phyloP scores from a whole-genome alignment of 2,797 vertebrate genomes.

The Pitangus sulphuratus region DNA sequence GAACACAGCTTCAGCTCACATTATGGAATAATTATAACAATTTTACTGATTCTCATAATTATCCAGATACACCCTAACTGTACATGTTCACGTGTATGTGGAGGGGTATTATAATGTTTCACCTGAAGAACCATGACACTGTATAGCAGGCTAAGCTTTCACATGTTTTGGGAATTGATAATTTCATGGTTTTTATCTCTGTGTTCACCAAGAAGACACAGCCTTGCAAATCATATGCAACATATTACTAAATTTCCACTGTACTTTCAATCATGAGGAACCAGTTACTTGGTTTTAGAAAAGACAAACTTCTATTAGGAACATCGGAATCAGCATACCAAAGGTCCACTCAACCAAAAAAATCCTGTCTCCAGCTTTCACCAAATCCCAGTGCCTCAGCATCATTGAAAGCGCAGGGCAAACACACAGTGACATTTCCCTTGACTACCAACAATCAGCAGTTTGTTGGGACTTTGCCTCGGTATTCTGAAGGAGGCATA shows the following conservation, averaged over 20 bases:
- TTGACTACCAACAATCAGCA: neutral
- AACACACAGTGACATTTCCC: neutral
- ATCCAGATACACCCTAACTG: neutral
- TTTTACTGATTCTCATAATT: neutral
- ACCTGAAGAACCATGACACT: neutral
- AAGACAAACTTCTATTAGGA: neutral
- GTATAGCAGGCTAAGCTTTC: neutral
- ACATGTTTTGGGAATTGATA: neutral
- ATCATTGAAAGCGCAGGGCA: rapidly evolving
- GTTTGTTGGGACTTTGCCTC: neutral
- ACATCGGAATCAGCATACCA: neutral
- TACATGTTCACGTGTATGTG: rapidly evolving
- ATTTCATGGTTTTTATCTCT: neutral
- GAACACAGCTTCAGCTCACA: neutral
- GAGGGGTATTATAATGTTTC: neutral
- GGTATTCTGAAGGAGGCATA: rapidly evolving
- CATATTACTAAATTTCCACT: neutral
- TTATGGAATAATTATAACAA: neutral
- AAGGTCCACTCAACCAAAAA: neutral
- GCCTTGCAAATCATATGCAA: neutral
- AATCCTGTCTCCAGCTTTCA: neutral
- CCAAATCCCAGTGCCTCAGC: neutral
- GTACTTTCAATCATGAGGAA: neutral
- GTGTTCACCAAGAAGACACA: neutral
- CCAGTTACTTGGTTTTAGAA: neutral